phyloP scores from a whole-genome alignment of 2,113 vertebrate genomes.

The Macaca fascicularis region DNA sequence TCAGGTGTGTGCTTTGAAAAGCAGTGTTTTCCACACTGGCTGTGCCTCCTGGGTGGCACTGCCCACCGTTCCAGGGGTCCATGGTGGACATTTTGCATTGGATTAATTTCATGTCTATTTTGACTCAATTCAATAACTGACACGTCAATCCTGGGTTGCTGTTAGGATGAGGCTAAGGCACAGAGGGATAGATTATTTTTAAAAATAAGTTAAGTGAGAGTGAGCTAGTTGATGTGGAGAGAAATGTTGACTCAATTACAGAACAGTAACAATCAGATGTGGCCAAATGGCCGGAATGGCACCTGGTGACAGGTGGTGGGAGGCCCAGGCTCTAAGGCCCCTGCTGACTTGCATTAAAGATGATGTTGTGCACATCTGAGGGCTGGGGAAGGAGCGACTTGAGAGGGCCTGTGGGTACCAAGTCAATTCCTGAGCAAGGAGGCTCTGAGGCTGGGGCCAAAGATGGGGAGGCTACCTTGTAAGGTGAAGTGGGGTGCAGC shows the following conservation, averaged over 20 bases:
- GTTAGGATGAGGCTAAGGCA: not conserved
- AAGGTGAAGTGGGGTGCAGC: not conserved
- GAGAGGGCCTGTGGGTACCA: too few relatives aligned
- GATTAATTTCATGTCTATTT: not conserved
- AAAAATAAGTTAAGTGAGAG: conserved; percentile 47
- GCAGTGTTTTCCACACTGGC: not conserved
- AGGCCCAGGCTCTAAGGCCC: not conserved
- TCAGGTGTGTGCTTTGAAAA: not conserved
- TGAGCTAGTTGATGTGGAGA: not conserved
- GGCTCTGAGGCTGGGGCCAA: not conserved
- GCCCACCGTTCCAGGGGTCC: accelerated
- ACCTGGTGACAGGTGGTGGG: not conserved
- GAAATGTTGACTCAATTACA: not conserved
- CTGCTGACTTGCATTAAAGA: not conserved
- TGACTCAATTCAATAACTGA: not conserved
- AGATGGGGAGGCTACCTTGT: not conserved
- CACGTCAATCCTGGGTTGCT: not conserved
- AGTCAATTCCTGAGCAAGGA: not conserved
- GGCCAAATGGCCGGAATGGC: not conserved
- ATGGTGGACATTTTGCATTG: not conserved
- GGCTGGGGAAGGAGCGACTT: not conserved
- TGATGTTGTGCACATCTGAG: not conserved
- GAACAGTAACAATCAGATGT: not conserved
- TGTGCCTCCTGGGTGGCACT: not conserved
- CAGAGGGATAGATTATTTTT: not conserved